Base-by-base conservation (phyloP, 23 tunicate species). In the Trididemnum nubilum region DNA sequence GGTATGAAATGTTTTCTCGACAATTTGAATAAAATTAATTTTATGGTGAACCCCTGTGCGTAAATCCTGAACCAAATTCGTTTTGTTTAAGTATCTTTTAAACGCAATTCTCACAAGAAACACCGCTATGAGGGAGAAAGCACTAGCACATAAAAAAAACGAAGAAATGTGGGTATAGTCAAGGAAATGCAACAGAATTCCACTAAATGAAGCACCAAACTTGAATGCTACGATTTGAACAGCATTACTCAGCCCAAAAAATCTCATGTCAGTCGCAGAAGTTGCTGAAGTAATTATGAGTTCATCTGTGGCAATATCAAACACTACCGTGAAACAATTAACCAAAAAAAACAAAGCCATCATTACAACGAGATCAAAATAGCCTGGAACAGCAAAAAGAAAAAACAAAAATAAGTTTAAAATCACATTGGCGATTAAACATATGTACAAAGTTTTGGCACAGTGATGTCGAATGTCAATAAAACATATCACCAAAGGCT, bases 131-230 rank as follows among this genome's bases (percentile, higher is more conserved):
- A 74, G 29, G 54, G 35, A 80, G 35, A 80, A 18, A 19, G 30
- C n/a, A 2, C 58, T 36, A 15, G 35, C 4, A 64, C 35, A 5
- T 23, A 82, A 15, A 82, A 82, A 82, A 37, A 82, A 5, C 23
- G 22, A 2, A 26, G 27, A 22, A 12, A 82, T 28, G 28, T 82
- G 40, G 19, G 27, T 5, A 70, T 63, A 82, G 2, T 65, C 85
- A 28, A 82, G 49, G 15, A 15, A 24, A 3, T 33, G 22, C 51
- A 85, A 44, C 2, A 64, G 19, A 19, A 63, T n/a, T 31, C 66
- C 89, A 44, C 89, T 71, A 65, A 64, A 85, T 31, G 65, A 73
- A 1, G 89, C 82, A 31, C 89, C 89, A 85, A 64, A 78, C 65
- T 85, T 85, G 27, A 64, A 85, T 9, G 82, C 72, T n/a, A 85